A percentile compares a stretch with the other conserved stretches of the same genome.
Evolutionary conservation across 2,113 vertebrate genomes (phyloP).

Genomic region (Turdus rufiventris): DNA sequence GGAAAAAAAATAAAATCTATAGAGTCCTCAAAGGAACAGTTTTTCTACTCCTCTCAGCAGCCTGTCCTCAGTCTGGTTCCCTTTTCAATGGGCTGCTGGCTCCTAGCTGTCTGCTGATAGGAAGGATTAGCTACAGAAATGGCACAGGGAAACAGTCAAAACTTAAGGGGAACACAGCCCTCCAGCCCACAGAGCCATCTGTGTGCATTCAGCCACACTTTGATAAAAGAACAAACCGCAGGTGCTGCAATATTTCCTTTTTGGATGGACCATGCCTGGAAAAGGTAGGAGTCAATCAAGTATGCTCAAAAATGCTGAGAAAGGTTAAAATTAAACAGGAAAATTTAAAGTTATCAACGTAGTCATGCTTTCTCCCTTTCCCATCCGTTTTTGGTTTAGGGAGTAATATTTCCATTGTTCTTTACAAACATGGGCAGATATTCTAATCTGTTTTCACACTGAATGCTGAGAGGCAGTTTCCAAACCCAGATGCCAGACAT

Average conservation of each 20-base stretch:
- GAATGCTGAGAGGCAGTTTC: background rate
- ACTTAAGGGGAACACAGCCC: background rate
- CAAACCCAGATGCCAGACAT: background rate
- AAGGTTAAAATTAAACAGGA: background rate
- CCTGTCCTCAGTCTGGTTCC: conserved; percentile 14
- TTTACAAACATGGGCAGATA: background rate
- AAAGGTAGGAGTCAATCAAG: background rate
- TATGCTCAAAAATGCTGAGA: background rate
- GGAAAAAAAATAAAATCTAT: conserved; percentile 37
- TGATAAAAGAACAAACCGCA: background rate
- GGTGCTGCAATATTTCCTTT: background rate
- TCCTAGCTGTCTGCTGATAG: conserved; percentile 63
- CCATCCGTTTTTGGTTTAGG: background rate
- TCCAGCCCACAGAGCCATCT: background rate
- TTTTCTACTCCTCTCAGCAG: conserved; percentile 52
- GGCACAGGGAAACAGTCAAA: background rate
- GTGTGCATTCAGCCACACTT: background rate
- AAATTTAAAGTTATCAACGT: background rate
- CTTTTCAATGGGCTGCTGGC: conserved; percentile 45
- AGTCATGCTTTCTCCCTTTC: background rate
- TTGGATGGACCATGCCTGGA: background rate
- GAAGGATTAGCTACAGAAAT: conserved; percentile 53
- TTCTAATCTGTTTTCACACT: background rate
- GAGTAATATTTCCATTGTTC: background rate
- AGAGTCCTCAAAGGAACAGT: conserved; percentile 54